Evolutionary conservation across 1,140 invertebrate species (phyloP).

Genomic region (Drosophila sechellia): DNA sequence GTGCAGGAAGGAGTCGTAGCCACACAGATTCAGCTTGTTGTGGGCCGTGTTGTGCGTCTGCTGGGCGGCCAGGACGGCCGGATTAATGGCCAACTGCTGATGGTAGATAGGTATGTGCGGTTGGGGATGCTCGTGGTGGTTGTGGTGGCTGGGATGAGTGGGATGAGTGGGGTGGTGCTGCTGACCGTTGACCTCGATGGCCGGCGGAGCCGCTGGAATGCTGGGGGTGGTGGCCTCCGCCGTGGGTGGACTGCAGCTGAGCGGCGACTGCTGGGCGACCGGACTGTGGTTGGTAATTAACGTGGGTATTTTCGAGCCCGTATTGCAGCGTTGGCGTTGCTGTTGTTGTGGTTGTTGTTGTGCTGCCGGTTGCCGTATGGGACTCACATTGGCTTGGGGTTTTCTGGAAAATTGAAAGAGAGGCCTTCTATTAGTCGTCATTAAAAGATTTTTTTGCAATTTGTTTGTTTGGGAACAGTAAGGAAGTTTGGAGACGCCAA

Average conservation of each 20-base stretch:
- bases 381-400: constrained; percentile 84
- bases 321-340: constrained; percentile 82
- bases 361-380: constrained; percentile 81
- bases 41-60: constrained; percentile 72
- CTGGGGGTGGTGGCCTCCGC: constrained; percentile 45
- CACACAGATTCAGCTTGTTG: constrained; percentile 86
- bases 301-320: constrained; percentile 83
- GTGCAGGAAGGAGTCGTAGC: constrained; percentile 87
- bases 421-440: constrained; percentile 19
- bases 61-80: constrained; percentile 77
- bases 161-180: constrained; percentile 67
- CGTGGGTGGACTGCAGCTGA: constrained; percentile 69
- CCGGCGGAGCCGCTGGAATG: constrained; percentile 45
- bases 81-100: constrained; percentile 84
- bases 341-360: constrained; percentile 73
- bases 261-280: constrained; percentile 55
- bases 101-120: constrained; percentile 85
- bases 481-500: constrained; percentile 2
- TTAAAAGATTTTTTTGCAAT: background rate
- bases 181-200: constrained; percentile 56
- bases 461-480: background rate
- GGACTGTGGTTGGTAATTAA: constrained; percentile 80
- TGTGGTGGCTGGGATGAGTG: constrained; percentile 14
- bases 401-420: constrained; percentile 62
- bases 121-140: constrained; percentile 85